Evolutionary conservation across 2,888 invertebrate genomes (phyloP), one percentile per base, ranked within the genome.

Genomic region (Camptogramma bilineatum): DNA sequence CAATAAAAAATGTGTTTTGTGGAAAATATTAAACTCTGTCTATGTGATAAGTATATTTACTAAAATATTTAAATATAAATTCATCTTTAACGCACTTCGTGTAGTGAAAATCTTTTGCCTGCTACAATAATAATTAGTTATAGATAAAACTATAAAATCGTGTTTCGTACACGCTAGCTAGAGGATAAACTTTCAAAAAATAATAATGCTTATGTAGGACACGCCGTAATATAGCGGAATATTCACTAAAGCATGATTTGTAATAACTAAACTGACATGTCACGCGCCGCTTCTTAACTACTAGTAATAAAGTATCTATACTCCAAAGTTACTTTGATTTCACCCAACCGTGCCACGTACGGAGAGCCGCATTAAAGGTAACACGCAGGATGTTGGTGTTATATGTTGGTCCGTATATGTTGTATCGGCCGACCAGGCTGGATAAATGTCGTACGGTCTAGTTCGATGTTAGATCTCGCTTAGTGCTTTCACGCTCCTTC

Each of bases 251-350:
- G 89, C 89, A 90, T 88, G 89, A 82, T 76, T 82, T 75, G 79
- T 79, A 70, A 69, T 65, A 72, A 72, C 66, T 72, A 73, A 74
- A 78, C 77, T 74, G 77, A 77, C 28, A 28, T 28, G 28, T 81
- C 80, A 80, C 71, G 79, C 79, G 82, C 88, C 48, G 91, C 91
- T 91, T 90, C 84, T 82, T 84, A 85, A 90, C 86, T 73, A 79
- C 85, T 91, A 91, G 90, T 91, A 93, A 92, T 93, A 92, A 93
- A 92, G 86, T 91, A 90, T 88, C 86, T 91, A 83, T 93, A 92
- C 86, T 91, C 93, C 90, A 91, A 90, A 91, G 89, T 91, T 85
- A 89, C 86, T 91, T 92, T 93, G 82, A 92, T 93, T 92, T 90
- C 89, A 89, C 88, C 91, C 85, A 77, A 80, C 84, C 81, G 83